Conservation (phyloP, 1,140 invertebrate genomes). For the Cyclargus thomasi region DNA sequence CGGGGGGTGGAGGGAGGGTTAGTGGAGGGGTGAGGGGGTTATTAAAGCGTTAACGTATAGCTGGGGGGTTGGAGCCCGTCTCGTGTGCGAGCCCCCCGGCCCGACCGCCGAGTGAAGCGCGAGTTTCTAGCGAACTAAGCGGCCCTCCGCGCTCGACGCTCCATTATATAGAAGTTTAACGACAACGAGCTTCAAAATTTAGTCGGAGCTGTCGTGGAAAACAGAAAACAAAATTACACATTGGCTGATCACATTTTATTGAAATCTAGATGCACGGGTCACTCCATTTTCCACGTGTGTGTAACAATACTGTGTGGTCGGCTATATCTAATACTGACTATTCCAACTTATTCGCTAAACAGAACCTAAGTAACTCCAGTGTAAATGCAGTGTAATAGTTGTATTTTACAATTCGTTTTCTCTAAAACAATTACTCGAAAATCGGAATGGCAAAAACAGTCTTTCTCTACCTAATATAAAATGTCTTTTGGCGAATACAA, state of each 20-base stretch:
- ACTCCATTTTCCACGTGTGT: slow-evolving; percentile 48
- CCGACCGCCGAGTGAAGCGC: neutral
- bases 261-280: slow-evolving; percentile 28
- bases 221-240: slow-evolving; percentile 52
- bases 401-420: neutral
- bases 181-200: slow-evolving; percentile 24
- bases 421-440: slow-evolving; percentile 1
- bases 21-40: slow-evolving; percentile 36
- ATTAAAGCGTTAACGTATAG: slow-evolving; percentile 37
- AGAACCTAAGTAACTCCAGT: slow-evolving; percentile 8
- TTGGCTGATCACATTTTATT: slow-evolving; percentile 21
- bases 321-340: slow-evolving; percentile 4
- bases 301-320: slow-evolving; percentile 24
- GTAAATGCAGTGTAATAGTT: slow-evolving; percentile 3
- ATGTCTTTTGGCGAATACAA: slow-evolving; percentile 4
- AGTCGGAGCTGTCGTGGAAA: slow-evolving; percentile 47
- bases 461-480: neutral
- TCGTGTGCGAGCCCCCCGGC: slow-evolving; percentile 3
- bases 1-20: slow-evolving; percentile 30
- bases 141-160: neutral
- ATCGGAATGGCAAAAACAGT: slow-evolving; percentile 5
- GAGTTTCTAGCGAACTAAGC: slow-evolving; percentile 15
- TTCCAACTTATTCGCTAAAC: slow-evolving; percentile 16
- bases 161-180: slow-evolving; percentile 17
- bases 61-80: neutral